Base-by-base conservation (phyloP, 2,797 vertebrate species). In the Valencia hispanica region DNA sequence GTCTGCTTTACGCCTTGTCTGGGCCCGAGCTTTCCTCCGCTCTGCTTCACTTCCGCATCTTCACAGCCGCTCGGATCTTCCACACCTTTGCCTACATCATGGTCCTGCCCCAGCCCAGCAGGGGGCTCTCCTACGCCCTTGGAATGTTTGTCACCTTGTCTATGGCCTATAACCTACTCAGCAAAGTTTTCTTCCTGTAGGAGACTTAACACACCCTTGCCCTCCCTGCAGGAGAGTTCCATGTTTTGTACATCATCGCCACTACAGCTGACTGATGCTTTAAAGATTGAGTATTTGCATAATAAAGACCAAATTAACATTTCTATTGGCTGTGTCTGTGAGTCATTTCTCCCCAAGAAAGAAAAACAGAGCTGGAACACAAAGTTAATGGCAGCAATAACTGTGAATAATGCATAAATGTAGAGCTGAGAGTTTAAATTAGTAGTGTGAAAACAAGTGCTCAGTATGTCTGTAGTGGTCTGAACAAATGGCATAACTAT, bases 21-120 rank as follows among this genome's bases (percentile, higher is more conserved):
- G 93, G 92, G 11, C 97, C 97, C 0, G 91, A 96, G 0, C 94
- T 96, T 10, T 93, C 92, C 25, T 66, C 83, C 0, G 97, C 98
- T 55, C 72, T 97, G 81, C 87, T 97, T 76, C 97, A 98, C 85
- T 99, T 96, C 94, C 94, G 97, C 10, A 25, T 98, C 75, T 99
- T 99, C 1, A 48, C 91, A 0, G 96, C 77, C 1, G 89, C 95
- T 0, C 92, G 97, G 53, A 82, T 98, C 82, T 50, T 93, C 77
- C 97, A 99, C 93, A 97, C 95, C 0, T 39, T 98, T 0, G 83
- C 96, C 0, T 99, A 99, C 72, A 0, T 98, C 50, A 11, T 70
- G 0, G 84, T 91, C 1, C 89, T 99, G 30, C 97, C 97, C 30
- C 97, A 98, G 89, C 97, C 97, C 2, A 50, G 94, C 85, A 94